phyloP scores from a whole-genome alignment of 2,113 vertebrate genomes.

The Pelecanoides urinatrix region DNA sequence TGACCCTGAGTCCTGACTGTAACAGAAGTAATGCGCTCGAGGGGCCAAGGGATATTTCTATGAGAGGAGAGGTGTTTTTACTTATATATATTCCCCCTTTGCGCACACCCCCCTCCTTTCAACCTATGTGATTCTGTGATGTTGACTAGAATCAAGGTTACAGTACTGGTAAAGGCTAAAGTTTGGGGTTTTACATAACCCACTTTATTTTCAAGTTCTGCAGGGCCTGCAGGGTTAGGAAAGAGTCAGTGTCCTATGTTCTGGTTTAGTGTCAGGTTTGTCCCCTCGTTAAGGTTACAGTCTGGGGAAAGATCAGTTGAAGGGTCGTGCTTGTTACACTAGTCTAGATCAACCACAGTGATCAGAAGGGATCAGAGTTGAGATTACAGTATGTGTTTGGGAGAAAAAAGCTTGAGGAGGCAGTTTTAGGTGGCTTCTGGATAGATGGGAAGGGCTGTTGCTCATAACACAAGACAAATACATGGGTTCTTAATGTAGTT shows the following conservation, averaged over 20 bases:
- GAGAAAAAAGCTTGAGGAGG: neutral
- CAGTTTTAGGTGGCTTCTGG: neutral
- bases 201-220: neutral
- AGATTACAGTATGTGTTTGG: neutral
- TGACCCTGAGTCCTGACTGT: neutral
- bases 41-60: neutral
- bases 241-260: neutral
- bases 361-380: neutral
- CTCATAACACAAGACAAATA: neutral
- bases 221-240: neutral
- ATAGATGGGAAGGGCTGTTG: neutral
- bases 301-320: neutral
- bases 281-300: too few relatives aligned
- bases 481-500: neutral
- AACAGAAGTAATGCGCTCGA: neutral
- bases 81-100: neutral
- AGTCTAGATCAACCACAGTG: neutral
- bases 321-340: neutral
- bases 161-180: neutral
- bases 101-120: neutral
- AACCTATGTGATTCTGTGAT: neutral
- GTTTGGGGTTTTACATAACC: neutral
- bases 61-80: neutral
- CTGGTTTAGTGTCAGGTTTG: neutral
- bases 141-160: neutral